Conservation (phyloP, 1,140 invertebrate genomes). For the Panulirus ornatus region DNA sequence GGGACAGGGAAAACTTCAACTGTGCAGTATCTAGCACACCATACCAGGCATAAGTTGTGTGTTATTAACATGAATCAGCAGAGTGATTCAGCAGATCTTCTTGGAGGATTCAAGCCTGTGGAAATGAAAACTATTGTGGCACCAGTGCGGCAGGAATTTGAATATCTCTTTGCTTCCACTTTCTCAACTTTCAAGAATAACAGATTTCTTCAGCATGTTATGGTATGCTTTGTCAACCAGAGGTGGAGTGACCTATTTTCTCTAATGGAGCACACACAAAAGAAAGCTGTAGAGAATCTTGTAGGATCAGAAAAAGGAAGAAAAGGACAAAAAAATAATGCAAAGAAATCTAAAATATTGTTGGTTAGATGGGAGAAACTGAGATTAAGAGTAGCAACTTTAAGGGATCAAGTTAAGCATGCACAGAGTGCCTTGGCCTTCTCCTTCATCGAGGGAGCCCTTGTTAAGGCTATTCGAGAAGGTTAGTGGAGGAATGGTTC, state of each 20-base stretch:
- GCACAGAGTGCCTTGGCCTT: conserved; percentile 89
- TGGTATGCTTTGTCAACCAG: conserved; percentile 78
- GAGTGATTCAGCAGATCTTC: conserved; percentile 95
- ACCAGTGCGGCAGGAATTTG: conserved; percentile 91
- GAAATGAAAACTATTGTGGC: conserved; percentile 91
- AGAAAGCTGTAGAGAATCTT: conserved; percentile 82
- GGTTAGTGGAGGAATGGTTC: conserved; percentile 79
- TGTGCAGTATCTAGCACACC: conserved; percentile 93
- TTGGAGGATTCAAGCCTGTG: conserved; percentile 98
- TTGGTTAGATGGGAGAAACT: conserved; percentile 83
- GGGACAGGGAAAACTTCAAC: conserved; percentile 99
- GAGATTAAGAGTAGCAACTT: conserved; percentile 82
- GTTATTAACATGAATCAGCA: conserved; percentile 99
- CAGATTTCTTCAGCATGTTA: conserved; percentile 90
- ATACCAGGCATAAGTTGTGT: conserved; percentile 88
- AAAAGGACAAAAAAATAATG: background rate
- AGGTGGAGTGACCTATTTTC: conserved; percentile 81
- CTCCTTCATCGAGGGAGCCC: conserved; percentile 93
- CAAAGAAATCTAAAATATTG: conserved; percentile 69
- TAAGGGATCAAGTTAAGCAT: conserved; percentile 84
- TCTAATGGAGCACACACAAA: conserved; percentile 88
- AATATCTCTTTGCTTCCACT: conserved; percentile 87
- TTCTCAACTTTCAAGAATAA: conserved; percentile 90
- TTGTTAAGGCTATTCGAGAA: conserved; percentile 92
- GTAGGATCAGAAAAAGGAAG: background rate